phyloP scores from a whole-genome alignment of 2,888 invertebrate genomes.

The Dicranocentrus wangi region DNA sequence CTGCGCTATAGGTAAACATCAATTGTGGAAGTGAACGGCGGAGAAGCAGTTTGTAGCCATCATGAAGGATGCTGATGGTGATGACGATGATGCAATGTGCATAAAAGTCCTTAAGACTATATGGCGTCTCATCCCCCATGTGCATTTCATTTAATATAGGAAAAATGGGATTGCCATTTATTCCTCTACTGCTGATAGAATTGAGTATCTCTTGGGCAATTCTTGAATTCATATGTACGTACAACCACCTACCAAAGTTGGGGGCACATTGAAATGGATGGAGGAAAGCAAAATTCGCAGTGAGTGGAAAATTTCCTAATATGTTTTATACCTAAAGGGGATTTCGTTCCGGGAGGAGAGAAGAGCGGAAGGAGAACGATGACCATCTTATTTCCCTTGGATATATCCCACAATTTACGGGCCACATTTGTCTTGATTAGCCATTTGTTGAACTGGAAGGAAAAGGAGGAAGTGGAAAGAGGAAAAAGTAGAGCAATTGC shows the following conservation, averaged over 20 bases:
- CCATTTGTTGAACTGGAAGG: conserved; percentile 48
- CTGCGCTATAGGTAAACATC: conserved; percentile 8
- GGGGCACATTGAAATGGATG: no score
- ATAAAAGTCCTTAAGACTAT: conserved; percentile 3
- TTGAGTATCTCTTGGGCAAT: conserved; percentile 32
- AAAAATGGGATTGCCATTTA: conserved; percentile 33
- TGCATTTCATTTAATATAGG: conserved; percentile 32
- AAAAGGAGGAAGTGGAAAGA: neutral
- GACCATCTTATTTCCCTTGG: conserved; percentile 32
- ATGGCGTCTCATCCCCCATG: conserved; percentile 1
- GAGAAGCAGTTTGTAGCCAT: neutral
- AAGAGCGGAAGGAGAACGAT: conserved; percentile 3
- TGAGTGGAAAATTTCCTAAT: no score
- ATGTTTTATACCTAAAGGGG: no score
- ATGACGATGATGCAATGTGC: conserved; percentile 13
- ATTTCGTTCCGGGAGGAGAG: neutral
- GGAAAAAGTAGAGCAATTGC: conserved; percentile 42
- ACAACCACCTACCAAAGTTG: no score
- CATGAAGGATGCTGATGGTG: neutral
- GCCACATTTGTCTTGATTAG: conserved; percentile 45
- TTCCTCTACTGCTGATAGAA: conserved; percentile 10
- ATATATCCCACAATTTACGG: conserved; percentile 34
- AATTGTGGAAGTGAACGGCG: neutral
- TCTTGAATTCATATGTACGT: neutral
- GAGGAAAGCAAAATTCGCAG: conserved; percentile 3